Evolutionary conservation across 1,140 invertebrate species (phyloP).

Genomic region (Helicoverpa armigera): DNA sequence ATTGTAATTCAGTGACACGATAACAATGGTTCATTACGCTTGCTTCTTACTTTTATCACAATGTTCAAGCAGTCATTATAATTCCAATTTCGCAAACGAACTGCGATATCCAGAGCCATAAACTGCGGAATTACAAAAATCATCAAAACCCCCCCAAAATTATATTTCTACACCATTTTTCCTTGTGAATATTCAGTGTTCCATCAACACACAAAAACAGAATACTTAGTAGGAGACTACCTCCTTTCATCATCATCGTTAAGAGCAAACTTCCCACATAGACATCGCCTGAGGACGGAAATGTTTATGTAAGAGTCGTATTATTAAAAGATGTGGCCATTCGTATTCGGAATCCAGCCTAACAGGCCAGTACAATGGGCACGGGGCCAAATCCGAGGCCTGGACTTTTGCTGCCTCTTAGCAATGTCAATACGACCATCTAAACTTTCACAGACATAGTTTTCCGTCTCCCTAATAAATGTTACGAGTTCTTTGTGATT

Average conservation of each 20-base stretch:
- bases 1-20: constrained; percentile 22
- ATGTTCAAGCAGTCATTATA: not conserved
- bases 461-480: not conserved
- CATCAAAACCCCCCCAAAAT: not conserved
- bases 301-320: constrained; percentile 26
- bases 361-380: constrained; percentile 17
- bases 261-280: constrained; percentile 8
- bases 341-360: constrained; percentile 17
- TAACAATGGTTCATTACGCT: constrained; percentile 20
- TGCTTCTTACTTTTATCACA: constrained; percentile 1
- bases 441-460: constrained; percentile 24
- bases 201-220: not conserved
- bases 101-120: no score
- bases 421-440: constrained; percentile 23
- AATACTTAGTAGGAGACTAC: not conserved
- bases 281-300: not conserved
- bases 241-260: not conserved
- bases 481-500: constrained; percentile 1
- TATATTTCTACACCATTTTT: not conserved
- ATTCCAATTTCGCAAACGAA: no score
- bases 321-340: constrained; percentile 31
- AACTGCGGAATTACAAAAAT: no score
- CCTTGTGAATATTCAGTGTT: no score
- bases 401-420: constrained; percentile 19
- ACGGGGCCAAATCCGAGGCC: constrained; percentile 10